Evolutionary conservation across 2,113 vertebrate species (phyloP), one percentile per base, ranked within the genome.

Genomic region (Terrapene triunguis): DNA sequence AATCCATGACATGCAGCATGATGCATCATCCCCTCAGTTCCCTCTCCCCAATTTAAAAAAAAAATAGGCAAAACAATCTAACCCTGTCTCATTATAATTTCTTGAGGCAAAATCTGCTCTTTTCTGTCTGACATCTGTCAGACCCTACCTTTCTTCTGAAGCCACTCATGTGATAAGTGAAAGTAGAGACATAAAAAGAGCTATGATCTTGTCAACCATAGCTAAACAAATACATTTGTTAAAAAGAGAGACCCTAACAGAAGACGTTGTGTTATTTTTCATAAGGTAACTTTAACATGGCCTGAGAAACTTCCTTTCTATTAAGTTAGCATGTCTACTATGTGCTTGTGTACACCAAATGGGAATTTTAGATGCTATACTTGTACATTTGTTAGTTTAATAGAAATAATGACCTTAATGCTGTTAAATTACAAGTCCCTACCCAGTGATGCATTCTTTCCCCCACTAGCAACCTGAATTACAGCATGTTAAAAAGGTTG

Each of bases 391-490:
- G 94, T 92, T 97, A 92, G 65, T 94, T 95, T 95, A 97, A 97
- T 94, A 95, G 85, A 96, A 96, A 95, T 94, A 94, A 97, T 97
- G 72, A 87, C 88, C 88, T 94, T 97, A 97, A 97, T 85, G 92
- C 96, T 97, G 96, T 97, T 93, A 97, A 98, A 95, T 96, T 96
- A 95, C 69, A 97, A 96, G 89, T 89, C 85, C 57, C 84, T 94
- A 27, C 82, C 89, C 89, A 87, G 62, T 90, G 82, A 95, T 83
- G 44, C 54, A 83, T 2, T 1, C 93, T 95, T 85, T 93, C 93
- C 3, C 0, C 84, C 29, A 0, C 57, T 96, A 89, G 92, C 82
- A 94, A 96, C 80, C 65, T 92, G 91, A 97, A 95, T 96, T 94
- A 79, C 14, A 87, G 42, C 76, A 69, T 83, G 82, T 50, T 96